phyloP scores from a whole-genome alignment of 2,113 vertebrate genomes.

The Ginglymostoma cirratum region DNA sequence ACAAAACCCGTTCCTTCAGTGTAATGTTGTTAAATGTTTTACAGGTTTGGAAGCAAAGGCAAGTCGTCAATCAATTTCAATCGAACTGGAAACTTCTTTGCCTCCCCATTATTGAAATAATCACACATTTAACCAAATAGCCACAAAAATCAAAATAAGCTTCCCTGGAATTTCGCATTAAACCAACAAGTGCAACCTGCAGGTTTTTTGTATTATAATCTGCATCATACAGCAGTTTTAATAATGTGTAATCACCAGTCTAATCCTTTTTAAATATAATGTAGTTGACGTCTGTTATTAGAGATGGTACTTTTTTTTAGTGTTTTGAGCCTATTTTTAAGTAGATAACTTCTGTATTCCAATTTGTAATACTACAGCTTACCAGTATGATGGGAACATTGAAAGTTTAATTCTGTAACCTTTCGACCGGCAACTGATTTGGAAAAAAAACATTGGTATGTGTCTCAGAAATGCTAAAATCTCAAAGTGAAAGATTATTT shows the following conservation, averaged over 20 bases:
- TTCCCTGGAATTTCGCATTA: background rate
- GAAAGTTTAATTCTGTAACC: background rate
- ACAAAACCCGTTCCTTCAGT: background rate
- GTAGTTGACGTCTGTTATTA: background rate
- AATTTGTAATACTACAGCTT: background rate
- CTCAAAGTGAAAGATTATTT: background rate
- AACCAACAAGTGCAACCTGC: background rate
- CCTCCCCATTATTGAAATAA: constrained; percentile 82
- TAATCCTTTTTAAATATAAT: background rate
- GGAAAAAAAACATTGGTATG: too few species aligned
- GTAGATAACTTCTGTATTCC: background rate
- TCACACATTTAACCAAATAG: background rate
- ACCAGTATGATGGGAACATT: background rate
- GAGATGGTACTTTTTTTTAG: background rate
- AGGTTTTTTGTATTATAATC: background rate
- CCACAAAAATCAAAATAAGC: background rate
- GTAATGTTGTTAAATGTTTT: constrained; percentile 36
- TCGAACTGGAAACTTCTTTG: constrained; percentile 80
- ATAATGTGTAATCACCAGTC: background rate
- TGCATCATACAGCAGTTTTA: background rate
- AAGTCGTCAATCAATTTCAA: constrained; percentile 66
- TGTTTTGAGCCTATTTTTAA: background rate
- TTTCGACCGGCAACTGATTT: background rate
- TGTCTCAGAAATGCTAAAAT: background rate
- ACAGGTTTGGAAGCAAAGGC: constrained; percentile 85